phyloP scores from a whole-genome alignment of 2,797 vertebrate genomes.

The Scarus forsteni region DNA sequence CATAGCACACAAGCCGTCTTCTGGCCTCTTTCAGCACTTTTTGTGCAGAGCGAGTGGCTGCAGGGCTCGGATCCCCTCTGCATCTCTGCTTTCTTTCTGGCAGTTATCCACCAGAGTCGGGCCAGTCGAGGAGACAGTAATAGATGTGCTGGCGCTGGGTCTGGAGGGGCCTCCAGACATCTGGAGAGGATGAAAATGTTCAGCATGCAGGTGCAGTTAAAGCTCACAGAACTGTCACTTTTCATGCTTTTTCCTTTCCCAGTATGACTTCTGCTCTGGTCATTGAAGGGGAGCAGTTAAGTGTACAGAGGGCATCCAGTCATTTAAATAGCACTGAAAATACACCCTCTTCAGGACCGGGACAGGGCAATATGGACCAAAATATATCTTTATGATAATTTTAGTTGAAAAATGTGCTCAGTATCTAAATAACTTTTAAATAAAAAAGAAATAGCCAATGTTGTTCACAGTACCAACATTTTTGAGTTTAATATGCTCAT shows the following conservation, averaged over 20 bases:
- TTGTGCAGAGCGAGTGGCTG: conserved; percentile 61
- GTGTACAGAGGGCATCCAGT: conserved; percentile 5
- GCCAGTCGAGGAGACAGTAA: conserved; percentile 70
- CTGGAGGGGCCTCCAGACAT: conserved; percentile 71
- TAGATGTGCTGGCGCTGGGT: conserved; percentile 70
- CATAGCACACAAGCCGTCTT: conserved; percentile 63
- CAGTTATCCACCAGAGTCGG: conserved; percentile 66
- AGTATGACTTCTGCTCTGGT: conserved; percentile 32
- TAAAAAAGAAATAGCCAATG: no score
- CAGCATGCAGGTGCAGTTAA: conserved; percentile 75
- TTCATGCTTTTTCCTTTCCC: conserved; percentile 17
- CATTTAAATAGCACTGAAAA: conserved; percentile 5
- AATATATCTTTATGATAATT: no score
- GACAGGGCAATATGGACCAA: no score
- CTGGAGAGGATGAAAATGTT: conserved; percentile 70
- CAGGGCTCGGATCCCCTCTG: conserved; percentile 55
- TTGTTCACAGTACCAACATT: no score
- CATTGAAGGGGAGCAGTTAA: conserved; percentile 26
- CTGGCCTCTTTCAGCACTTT: conserved; percentile 73
- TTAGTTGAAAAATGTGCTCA: no score
- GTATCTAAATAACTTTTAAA: no score
- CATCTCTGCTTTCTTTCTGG: conserved; percentile 71
- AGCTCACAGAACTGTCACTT: conserved; percentile 57
- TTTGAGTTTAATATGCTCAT: no score
- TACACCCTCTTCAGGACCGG: background rate